phyloP scores from a whole-genome alignment of 2,797 vertebrate genomes.

The Phoebastria nigripes region DNA sequence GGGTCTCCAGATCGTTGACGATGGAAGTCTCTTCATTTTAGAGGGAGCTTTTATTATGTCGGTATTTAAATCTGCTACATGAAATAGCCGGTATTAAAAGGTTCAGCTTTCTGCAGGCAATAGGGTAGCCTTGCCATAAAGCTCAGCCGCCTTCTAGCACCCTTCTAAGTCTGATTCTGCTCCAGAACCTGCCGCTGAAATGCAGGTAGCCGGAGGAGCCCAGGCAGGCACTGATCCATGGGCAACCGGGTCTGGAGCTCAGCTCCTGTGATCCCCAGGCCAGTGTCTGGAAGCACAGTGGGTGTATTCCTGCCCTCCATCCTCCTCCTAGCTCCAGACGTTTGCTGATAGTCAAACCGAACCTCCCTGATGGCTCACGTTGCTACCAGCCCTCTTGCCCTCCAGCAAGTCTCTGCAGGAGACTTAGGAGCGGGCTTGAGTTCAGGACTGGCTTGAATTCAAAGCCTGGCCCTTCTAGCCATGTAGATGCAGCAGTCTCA shows the following conservation, averaged over 20 bases:
- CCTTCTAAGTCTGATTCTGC: neutral
- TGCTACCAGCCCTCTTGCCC: neutral
- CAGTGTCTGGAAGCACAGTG: neutral
- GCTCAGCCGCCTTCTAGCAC: neutral
- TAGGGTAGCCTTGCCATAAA: neutral
- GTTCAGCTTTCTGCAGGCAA: neutral
- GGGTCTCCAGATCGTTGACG: fast-evolving
- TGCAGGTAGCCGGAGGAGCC: neutral
- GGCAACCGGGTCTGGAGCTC: too few species aligned
- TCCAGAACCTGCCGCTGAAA: neutral
- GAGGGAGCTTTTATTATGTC: neutral
- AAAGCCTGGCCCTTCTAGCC: neutral
- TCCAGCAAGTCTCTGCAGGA: neutral
- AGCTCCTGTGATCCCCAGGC: neutral
- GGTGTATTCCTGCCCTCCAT: neutral
- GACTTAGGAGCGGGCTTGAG: neutral
- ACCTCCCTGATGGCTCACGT: neutral
- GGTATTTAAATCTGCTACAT: neutral
- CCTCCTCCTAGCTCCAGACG: neutral
- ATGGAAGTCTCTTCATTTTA: neutral
- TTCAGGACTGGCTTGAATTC: neutral
- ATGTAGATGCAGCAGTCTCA: fast-evolving
- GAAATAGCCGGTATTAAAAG: neutral
- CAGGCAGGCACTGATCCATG: neutral
- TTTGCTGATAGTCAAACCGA: neutral